These are phyloP conservation scores for Pteropus rufus DNA, from an alignment of 2,797 vertebrate genomes.

Conservation along the genomic window DNA sequence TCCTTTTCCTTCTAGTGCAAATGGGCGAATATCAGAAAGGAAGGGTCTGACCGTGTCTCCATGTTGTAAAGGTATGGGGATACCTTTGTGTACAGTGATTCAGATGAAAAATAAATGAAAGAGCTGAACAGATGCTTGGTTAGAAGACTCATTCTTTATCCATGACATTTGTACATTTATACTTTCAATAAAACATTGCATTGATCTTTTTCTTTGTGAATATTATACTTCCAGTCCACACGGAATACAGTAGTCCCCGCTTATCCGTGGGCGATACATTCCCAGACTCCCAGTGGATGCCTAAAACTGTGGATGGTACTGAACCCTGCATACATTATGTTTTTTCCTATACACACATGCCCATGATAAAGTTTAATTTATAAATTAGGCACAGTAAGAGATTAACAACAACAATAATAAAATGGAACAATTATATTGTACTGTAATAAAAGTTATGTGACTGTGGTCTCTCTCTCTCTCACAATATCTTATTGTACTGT, in stretches of 20 bases:
- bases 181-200: slow-evolving; percentile 8
- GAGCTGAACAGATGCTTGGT: background rate
- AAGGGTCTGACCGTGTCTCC: background rate
- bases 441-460: background rate
- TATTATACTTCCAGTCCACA: background rate
- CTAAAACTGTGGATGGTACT: background rate
- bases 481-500: background rate
- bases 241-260: background rate
- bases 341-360: background rate
- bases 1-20: background rate
- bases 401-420: background rate
- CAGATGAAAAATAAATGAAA: slow-evolving; percentile 20
- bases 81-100: background rate
- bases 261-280: background rate
- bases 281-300: background rate
- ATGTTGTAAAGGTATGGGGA: background rate
- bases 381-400: background rate
- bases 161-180: background rate
- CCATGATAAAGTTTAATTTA: background rate
- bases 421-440: background rate
- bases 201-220: background rate
- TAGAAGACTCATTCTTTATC: background rate
- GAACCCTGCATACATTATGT: background rate
- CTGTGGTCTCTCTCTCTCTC: background rate
- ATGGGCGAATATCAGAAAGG: background rate